These are phyloP conservation scores for Drosophila willistoni DNA, from an alignment of 1,140 invertebrate genomes.

Conservation along the genomic window DNA sequence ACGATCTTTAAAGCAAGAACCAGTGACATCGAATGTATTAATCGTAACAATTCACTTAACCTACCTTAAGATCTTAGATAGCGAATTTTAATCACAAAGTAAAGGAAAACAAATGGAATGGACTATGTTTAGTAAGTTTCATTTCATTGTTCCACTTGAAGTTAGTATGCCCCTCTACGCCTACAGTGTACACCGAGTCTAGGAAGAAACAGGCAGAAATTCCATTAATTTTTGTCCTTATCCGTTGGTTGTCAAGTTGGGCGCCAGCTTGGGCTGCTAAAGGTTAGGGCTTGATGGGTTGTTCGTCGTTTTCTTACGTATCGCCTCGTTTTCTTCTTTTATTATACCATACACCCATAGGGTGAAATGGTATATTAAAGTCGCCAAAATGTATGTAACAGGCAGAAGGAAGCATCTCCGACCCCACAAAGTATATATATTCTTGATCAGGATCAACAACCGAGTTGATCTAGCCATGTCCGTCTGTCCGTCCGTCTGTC, in stretches of 20 bases:
- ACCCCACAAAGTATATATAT: too few species aligned
- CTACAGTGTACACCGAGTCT: background rate
- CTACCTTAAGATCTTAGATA: too few species aligned
- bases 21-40: too few species aligned
- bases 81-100: background rate
- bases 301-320: conserved; percentile 11
- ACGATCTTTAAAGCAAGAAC: too few species aligned
- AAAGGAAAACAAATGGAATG: background rate
- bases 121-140: background rate
- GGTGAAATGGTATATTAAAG: too few species aligned
- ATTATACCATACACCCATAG: too few species aligned
- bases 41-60: too few species aligned
- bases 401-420: too few species aligned
- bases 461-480: too few species aligned
- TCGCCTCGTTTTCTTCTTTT: background rate
- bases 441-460: too few species aligned
- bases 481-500: too few species aligned
- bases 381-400: too few species aligned
- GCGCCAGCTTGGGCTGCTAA: conserved; percentile 8
- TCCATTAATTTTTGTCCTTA: conserved; percentile 81
- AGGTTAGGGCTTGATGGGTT: conserved; percentile 9
- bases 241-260: conserved; percentile 56
- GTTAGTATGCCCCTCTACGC: background rate
- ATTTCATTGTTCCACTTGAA: background rate
- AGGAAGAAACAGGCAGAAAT: conserved; percentile 76